A percentile compares a stretch with the other conserved stretches of the same genome.
These are phyloP conservation scores for Rhingia rostrata DNA, from an alignment of 2,888 invertebrate genomes.

Conservation along the genomic window DNA sequence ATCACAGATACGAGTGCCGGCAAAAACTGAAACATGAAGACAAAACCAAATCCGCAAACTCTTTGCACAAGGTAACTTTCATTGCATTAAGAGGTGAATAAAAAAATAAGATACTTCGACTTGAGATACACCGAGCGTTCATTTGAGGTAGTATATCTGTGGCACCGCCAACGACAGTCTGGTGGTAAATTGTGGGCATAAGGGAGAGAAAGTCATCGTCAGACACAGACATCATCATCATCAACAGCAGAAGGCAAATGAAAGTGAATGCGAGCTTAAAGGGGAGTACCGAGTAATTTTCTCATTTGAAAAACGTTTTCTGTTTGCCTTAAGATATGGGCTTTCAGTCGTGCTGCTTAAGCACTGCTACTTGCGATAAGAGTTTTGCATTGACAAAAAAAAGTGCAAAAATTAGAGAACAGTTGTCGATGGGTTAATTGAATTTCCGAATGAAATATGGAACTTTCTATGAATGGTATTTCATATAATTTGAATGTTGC, in stretches of 20 bases:
- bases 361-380: conserved; percentile 6
- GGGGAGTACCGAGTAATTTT: conserved; percentile 4
- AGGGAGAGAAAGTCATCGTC: conserved; percentile 58
- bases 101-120: conserved; percentile 27
- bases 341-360: not conserved
- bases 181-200: conserved; percentile 42
- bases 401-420: not conserved
- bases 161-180: conserved; percentile 23
- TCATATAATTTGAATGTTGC: too few relatives aligned
- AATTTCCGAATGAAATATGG: conserved; percentile 29
- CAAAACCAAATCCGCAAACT: conserved; percentile 24
- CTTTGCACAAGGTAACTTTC: conserved; percentile 47
- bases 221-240: not conserved
- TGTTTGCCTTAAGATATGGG: conserved; percentile 9
- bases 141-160: conserved; percentile 12
- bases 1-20: conserved; percentile 39
- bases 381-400: not conserved
- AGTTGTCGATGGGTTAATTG: conserved; percentile 34
- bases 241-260: conserved; percentile 35
- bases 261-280: conserved; percentile 54
- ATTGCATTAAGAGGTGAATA: conserved; percentile 3
- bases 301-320: conserved; percentile 15
- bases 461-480: too few relatives aligned
- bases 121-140: conserved; percentile 25
- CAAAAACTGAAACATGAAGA: not conserved